phyloP scores from a whole-genome alignment of 2,888 invertebrate genomes.

The Idaea aversata region DNA sequence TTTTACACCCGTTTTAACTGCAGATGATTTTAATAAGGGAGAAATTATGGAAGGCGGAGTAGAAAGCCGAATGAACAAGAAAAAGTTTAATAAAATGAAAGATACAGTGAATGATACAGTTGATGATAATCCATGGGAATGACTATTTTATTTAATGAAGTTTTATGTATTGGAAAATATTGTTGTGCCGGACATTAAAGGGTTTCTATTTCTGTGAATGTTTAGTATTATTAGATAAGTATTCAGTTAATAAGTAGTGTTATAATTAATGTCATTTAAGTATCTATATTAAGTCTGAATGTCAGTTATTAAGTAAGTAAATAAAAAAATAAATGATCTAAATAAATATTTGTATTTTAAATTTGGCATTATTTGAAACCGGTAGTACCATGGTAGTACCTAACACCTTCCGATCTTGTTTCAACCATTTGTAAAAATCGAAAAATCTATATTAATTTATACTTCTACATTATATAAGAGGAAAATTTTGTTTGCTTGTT shows the following conservation, averaged over 20 bases:
- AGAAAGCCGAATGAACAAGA: constrained; percentile 57
- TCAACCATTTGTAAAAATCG: too few species aligned
- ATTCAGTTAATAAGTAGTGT: background rate
- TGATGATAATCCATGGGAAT: constrained; percentile 73
- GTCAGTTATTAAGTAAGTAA: too few species aligned
- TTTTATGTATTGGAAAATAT: constrained; percentile 66
- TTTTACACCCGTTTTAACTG: constrained; percentile 44
- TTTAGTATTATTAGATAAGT: background rate
- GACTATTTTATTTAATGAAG: constrained; percentile 74
- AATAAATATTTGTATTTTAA: too few species aligned
- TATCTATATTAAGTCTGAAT: too few species aligned
- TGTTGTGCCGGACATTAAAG: constrained; percentile 62
- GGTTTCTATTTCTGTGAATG: constrained; percentile 56
- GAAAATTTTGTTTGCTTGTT: too few species aligned
- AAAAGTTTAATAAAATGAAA: constrained; percentile 59
- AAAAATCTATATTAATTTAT: too few species aligned
- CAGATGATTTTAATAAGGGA: constrained; percentile 68
- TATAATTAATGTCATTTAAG: too few species aligned
- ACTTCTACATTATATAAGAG: too few species aligned
- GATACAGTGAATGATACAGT: constrained; percentile 58
- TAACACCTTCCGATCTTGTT: too few species aligned
- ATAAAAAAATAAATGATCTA: too few species aligned
- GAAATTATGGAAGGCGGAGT: constrained; percentile 61
- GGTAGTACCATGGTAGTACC: too few species aligned
- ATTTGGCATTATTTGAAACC: too few species aligned